phyloP scores from a whole-genome alignment of 2,113 vertebrate species.

The Nesoenas mayeri region DNA sequence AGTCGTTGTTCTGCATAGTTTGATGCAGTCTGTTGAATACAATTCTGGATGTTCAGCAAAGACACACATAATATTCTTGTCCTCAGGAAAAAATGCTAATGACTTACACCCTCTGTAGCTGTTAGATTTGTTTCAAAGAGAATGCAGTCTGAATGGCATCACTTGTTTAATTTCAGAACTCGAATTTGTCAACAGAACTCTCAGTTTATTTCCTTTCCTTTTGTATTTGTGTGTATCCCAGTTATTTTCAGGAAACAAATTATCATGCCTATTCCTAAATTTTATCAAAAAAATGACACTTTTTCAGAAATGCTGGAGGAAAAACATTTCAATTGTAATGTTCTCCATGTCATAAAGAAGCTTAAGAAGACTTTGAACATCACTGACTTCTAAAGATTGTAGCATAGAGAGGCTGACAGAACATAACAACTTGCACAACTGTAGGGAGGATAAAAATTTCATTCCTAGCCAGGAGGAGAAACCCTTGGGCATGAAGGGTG shows the following conservation, averaged over 20 bases:
- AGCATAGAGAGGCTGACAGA: background rate
- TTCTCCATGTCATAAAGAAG: background rate
- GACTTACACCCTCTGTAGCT: background rate
- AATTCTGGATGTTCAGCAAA: background rate
- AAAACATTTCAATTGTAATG: background rate
- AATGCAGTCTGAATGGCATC: background rate
- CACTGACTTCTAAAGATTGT: background rate
- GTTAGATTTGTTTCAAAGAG: background rate
- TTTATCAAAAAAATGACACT: background rate
- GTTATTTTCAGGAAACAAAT: background rate
- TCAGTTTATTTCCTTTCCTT: background rate
- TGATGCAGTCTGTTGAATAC: background rate
- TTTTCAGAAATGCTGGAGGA: background rate
- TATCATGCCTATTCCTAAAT: background rate
- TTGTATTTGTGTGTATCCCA: fast-evolving
- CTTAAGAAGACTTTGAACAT: background rate
- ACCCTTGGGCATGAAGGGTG: background rate
- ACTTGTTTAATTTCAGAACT: background rate
- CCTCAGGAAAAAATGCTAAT: background rate
- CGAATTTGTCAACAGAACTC: background rate
- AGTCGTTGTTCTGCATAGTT: background rate
- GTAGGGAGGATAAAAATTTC: background rate
- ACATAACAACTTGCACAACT: background rate
- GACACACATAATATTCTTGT: background rate
- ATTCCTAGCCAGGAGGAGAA: background rate